phyloP scores from a whole-genome alignment of 2,888 invertebrate species.

The Schizaphis graminum region DNA sequence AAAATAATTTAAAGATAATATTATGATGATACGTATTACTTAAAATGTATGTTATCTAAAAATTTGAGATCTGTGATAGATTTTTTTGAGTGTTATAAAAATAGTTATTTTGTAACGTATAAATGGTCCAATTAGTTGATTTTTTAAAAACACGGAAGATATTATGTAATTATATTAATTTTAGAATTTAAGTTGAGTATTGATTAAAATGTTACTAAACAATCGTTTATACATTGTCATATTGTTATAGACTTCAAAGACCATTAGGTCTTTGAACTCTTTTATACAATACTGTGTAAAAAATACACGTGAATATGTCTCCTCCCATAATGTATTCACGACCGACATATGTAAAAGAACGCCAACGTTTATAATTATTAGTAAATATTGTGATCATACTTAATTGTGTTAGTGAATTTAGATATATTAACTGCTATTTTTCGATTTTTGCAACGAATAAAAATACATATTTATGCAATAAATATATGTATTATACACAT shows the following conservation, averaged over 20 bases:
- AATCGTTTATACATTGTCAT: neutral
- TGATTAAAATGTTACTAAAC: neutral
- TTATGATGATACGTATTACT: neutral
- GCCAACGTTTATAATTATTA: neutral
- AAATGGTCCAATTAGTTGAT: neutral
- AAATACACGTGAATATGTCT: neutral
- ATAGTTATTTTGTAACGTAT: neutral
- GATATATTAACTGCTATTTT: neutral
- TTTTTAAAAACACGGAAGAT: neutral
- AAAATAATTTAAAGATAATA: neutral
- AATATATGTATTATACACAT: neutral
- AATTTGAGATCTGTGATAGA: neutral
- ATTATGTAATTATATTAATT: neutral
- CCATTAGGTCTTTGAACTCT: neutral
- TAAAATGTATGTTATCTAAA: neutral
- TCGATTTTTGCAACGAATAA: neutral
- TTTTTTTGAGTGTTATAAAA: neutral
- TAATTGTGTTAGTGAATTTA: neutral
- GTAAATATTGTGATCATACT: neutral
- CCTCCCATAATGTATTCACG: neutral
- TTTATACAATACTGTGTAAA: neutral
- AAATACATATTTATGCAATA: slow-evolving; percentile 21
- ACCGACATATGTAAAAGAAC: neutral
- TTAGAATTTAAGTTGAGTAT: neutral
- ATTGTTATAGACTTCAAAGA: neutral